Evolutionary conservation across 1,140 invertebrate species (phyloP).

Genomic region (Nomia melanderi): DNA sequence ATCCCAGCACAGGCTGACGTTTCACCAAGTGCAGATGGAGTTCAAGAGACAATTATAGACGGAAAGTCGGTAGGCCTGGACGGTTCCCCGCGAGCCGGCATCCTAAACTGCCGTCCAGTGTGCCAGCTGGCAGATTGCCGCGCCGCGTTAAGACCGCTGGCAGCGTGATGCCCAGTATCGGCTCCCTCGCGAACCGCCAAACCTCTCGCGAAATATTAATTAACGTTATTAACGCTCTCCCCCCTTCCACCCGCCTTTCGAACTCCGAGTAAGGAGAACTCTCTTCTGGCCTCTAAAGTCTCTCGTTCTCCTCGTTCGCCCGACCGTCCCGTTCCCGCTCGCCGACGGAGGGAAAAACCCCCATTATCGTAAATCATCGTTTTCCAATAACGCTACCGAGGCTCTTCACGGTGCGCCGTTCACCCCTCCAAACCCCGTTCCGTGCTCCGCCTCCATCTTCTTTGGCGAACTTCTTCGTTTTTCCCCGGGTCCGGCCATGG

Average conservation of each 20-base stretch:
- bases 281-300: slow-evolving; percentile 46
- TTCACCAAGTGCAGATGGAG: not conserved
- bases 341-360: slow-evolving; percentile 68
- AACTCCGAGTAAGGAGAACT: slow-evolving; percentile 57
- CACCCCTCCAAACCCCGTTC: not conserved
- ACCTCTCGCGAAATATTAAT: slow-evolving; percentile 81
- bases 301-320: slow-evolving; percentile 53
- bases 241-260: slow-evolving; percentile 71
- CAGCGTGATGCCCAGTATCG: slow-evolving; percentile 45
- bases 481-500: slow-evolving; percentile 22
- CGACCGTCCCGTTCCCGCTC: slow-evolving; percentile 24
- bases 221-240: slow-evolving; percentile 81
- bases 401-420: slow-evolving; percentile 67
- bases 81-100: slow-evolving; percentile 17
- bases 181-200: slow-evolving; percentile 71
- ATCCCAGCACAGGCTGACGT: not conserved
- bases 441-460: not conserved
- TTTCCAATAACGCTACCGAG: slow-evolving; percentile 81
- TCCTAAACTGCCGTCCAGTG: slow-evolving; percentile 58
- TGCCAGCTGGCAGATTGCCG: slow-evolving; percentile 79
- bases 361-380: slow-evolving; percentile 82
- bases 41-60: slow-evolving; percentile 38
- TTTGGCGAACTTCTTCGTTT: slow-evolving; percentile 37
- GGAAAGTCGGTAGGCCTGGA: slow-evolving; percentile 18
- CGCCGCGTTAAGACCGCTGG: slow-evolving; percentile 38